Evolutionary conservation across 2,113 vertebrate species (phyloP), one percentile per base, ranked within the genome.

Genomic region (Mobula hypostoma): DNA sequence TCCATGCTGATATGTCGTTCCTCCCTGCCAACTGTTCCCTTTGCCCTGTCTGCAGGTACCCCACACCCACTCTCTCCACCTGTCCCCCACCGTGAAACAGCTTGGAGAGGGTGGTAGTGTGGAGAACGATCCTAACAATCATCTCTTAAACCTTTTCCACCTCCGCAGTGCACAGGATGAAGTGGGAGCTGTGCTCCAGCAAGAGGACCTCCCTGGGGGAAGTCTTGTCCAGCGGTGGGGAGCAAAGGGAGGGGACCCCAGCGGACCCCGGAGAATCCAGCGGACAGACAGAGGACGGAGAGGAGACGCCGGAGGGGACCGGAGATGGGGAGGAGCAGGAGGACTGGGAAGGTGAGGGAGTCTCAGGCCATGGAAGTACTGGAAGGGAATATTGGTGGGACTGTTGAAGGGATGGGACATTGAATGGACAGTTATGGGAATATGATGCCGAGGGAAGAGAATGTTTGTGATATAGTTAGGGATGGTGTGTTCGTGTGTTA

Each of bases 51-150:
- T 48, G 48, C 48, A 48, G 1, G 1, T 48, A 48, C 48, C 48
- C 48, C 48, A 94, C 48, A 94, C 15, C 9, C 95, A 98, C 98
- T 98, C 90, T 96, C 95, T 94, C 96, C 95, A 63, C 96, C 66
- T 5, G 6, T 17, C 5, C 66, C 14, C 66, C 14, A 0, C 66
- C 7, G 7, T 68, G 7, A 7, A 68, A 17, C 66, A 9, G 8
- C 66, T 68, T 17, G 8, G 15, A 68, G 9, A 68, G 66, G 66
- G 15, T 1, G 8, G 66, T 12, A 5, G 66, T 48, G 48, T 48
- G 48, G 48, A 48, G 48, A 48, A 48, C 48, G 48, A 48, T 48
- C 48, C 48, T 48, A 48, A 48, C 48, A 1, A 48, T 4, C 48
- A 48, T 48, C 48, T 48, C 48, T 48, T 48, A 48, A 48, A 48